A percentile compares a stretch with the other conserved stretches of the same genome.
Conservation (phyloP, 1,140 invertebrate genomes). For the Helicorthomorpha holstii region DNA sequence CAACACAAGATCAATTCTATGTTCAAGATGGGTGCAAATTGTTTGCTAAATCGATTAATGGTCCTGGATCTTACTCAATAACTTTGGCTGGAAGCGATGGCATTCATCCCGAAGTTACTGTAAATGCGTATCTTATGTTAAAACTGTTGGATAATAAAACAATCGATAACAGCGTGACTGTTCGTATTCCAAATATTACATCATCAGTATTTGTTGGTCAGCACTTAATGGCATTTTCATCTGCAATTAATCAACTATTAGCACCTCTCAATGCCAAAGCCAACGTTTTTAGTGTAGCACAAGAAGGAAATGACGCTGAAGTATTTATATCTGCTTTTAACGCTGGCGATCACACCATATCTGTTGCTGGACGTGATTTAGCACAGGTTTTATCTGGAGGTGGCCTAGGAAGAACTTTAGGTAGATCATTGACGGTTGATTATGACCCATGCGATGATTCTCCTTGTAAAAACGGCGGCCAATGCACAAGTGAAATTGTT, state of each 20-base stretch:
- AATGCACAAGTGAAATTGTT: conserved; percentile 51
- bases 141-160: conserved; percentile 59
- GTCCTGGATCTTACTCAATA: background rate
- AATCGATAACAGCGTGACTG: conserved; percentile 59
- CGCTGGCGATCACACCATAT: conserved; percentile 32
- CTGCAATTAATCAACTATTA: conserved; percentile 40
- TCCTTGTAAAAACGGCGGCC: conserved; percentile 23
- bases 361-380: conserved; percentile 11
- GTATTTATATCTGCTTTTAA: conserved; percentile 44
- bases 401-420: background rate
- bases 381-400: background rate
- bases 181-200: conserved; percentile 52
- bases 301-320: conserved; percentile 36
- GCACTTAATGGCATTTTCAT: conserved; percentile 51
- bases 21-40: conserved; percentile 51
- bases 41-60: background rate
- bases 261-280: conserved; percentile 25
- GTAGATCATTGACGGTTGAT: conserved; percentile 10
- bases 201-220: conserved; percentile 52
- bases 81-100: conserved; percentile 69
- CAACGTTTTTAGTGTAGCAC: conserved; percentile 44
- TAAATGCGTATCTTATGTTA: conserved; percentile 65
- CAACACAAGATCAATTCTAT: conserved; percentile 32
- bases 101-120: conserved; percentile 60
- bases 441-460: conserved; percentile 21